Conservation (phyloP, 53 echinoderm and acorn worm genomes). For the Echinometra lucunter region DNA sequence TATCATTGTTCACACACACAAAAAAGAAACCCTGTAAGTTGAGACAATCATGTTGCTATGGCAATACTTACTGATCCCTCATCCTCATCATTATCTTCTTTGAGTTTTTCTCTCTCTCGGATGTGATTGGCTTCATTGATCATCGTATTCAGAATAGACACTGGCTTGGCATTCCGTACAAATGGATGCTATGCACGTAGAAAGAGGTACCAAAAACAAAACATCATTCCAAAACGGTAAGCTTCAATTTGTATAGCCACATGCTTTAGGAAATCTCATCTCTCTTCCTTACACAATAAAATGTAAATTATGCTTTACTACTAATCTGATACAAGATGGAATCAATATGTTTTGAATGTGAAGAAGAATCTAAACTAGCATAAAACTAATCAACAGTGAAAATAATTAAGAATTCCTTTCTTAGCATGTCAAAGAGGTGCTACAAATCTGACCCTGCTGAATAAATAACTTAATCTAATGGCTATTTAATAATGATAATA, state of each 20-base stretch:
- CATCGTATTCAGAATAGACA: slow-evolving; percentile 85
- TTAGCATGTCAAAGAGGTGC: background rate
- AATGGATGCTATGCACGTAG: slow-evolving; percentile 80
- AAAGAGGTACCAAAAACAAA: background rate
- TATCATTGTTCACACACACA: background rate
- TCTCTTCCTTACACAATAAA: too few relatives aligned
- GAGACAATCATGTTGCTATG: background rate
- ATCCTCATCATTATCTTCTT: slow-evolving; percentile 82
- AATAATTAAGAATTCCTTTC: too few relatives aligned
- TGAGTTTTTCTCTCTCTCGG: slow-evolving; percentile 89
- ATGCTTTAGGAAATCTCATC: too few relatives aligned
- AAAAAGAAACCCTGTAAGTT: background rate
- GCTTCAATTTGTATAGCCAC: too few relatives aligned
- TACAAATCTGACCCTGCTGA: background rate
- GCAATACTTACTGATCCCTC: slow-evolving; percentile 82
- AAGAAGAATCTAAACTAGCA: too few relatives aligned
- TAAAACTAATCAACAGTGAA: too few relatives aligned
- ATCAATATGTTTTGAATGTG: too few relatives aligned
- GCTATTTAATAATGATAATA: too few relatives aligned
- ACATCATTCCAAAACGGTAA: too few relatives aligned
- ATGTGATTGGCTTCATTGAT: slow-evolving; percentile 94
- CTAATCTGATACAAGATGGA: too few relatives aligned
- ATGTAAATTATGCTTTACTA: too few relatives aligned
- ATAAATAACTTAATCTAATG: background rate
- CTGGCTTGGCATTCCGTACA: slow-evolving; percentile 82